A percentile compares a stretch with the other conserved stretches of the same genome.
phyloP scores from a whole-genome alignment of 2,797 vertebrate species.

The Cryptoprocta ferox region DNA sequence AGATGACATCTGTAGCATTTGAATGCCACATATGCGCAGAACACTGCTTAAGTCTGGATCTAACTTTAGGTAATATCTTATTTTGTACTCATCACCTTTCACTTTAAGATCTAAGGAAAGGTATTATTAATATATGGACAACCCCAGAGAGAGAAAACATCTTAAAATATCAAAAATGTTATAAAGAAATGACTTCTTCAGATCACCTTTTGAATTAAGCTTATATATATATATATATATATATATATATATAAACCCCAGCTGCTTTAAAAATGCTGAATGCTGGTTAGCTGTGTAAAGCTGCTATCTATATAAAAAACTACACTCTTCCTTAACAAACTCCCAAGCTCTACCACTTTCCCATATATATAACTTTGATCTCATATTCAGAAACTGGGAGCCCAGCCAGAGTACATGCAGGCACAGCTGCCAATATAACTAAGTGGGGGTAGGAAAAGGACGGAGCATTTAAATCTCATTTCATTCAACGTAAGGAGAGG shows the following conservation, averaged over 20 bases:
- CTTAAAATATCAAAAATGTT: conserved; percentile 38
- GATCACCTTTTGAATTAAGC: neutral
- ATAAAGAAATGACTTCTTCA: conserved; percentile 35
- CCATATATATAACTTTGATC: neutral
- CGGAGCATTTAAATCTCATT: neutral
- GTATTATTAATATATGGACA: conserved; percentile 2
- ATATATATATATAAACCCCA: neutral
- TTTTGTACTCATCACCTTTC: neutral
- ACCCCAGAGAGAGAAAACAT: neutral
- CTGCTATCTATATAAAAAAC: neutral
- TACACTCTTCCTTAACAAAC: neutral
- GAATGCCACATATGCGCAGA: neutral
- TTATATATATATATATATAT: neutral
- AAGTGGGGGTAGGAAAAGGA: neutral
- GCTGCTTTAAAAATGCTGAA: conserved; percentile 42
- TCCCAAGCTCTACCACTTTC: neutral
- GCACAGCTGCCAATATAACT: neutral
- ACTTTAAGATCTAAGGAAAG: conserved; percentile 17
- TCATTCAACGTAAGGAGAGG: neutral
- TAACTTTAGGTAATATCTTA: neutral
- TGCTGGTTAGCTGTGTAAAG: neutral
- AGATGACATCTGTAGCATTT: neutral
- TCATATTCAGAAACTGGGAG: neutral
- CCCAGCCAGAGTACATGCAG: neutral
- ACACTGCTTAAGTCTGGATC: neutral